A percentile compares a stretch with the other conserved stretches of the same genome.
Conservation (phyloP, 2,888 invertebrate species). For the Spisula subtruncata region DNA sequence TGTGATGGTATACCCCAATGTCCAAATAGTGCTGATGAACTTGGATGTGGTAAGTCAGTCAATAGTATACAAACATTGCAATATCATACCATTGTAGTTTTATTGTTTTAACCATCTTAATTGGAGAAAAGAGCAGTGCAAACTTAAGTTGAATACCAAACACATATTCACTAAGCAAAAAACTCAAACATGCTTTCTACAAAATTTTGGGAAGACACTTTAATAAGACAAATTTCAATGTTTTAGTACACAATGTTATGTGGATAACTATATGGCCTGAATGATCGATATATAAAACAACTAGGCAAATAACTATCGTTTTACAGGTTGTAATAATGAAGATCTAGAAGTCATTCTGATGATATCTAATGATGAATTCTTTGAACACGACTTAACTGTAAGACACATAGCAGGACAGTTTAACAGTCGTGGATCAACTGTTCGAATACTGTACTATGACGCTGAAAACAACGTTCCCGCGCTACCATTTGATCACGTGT, state of each 20-base stretch:
- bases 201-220: too few species aligned
- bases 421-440: neutral
- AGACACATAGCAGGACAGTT: neutral
- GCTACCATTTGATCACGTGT: neutral
- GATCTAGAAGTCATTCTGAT: neutral
- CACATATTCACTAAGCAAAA: too few species aligned
- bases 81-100: too few species aligned
- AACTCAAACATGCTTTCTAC: too few species aligned
- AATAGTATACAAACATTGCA: too few species aligned
- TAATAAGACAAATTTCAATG: too few species aligned
- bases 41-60: conserved; percentile 38
- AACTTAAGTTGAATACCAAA: too few species aligned
- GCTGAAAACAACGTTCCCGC: neutral
- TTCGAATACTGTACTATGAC: neutral
- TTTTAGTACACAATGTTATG: neutral
- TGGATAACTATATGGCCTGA: too few species aligned
- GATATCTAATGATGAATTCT: neutral
- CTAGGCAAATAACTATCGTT: neutral
- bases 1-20: conserved; percentile 49
- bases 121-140: too few species aligned
- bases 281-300: too few species aligned
- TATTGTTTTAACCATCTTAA: too few species aligned
- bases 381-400: neutral
- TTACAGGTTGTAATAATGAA: conserved; percentile 11
- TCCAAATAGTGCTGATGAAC: conserved; percentile 36